Evolutionary conservation across 2,797 vertebrate genomes (phyloP), one percentile per base, ranked within the genome.

Genomic region (Oryzias dopingdopingensis): DNA sequence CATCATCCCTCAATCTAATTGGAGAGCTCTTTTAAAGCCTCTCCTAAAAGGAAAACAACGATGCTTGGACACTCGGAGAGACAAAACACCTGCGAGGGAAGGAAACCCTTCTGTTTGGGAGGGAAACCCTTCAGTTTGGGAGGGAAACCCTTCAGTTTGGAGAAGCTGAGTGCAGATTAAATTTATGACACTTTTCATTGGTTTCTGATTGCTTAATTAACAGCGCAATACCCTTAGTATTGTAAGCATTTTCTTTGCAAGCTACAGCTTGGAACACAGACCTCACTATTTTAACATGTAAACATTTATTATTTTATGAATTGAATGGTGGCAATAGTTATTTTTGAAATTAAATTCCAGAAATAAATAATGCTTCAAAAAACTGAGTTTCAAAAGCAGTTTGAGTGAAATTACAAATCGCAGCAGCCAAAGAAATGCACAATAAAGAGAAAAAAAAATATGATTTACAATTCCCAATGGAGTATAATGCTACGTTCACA

Each of bases 11-110:
- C 54, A 52, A 68, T 75, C 70, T 81, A 70, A 82, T 86, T 79
- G 71, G 61, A 80, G 80, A 74, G 75, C 75, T 78, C 81, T 81
- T 85, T 79, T 73, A 65, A 82, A 80, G 74, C 79, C 76, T 80
- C 69, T 77, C 61, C 81, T 87, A 74, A 79, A 86, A 86, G 78
- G 75, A 60, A 77, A 76, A 79, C 81, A 80, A 79, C 76, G 79
- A 76, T 71, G 74, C 73, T 65, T 66, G 71, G 80, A 67, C 63
- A 67, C 67, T 74, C 64, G 73, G 70, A 75, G 73, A 81, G 66
- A 59, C 58, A n/a, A 54, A 76, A 61, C 76, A 79, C 76, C 80
- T 84, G 79, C 65, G 58, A 47, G 55, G 76, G 67, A 79, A 77
- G 77, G 75, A 72, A 82, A 75, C 63, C 59, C 62, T 77, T 77